A percentile compares a stretch with the other conserved stretches of the same genome.
phyloP scores from a whole-genome alignment of 1,140 invertebrate species.

The Streblospio benedicti region DNA sequence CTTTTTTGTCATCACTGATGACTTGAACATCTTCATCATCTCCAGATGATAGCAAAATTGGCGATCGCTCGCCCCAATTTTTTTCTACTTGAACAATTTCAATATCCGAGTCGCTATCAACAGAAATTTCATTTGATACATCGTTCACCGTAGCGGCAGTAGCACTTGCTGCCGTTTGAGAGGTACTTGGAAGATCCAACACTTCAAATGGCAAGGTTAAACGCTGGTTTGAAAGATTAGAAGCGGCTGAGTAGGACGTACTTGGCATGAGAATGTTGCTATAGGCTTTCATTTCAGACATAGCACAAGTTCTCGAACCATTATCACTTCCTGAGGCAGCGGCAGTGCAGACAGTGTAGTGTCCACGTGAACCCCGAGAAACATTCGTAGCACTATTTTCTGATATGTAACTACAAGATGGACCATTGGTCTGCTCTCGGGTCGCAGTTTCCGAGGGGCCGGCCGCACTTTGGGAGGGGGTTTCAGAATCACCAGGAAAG shows the following conservation, averaged over 20 bases:
- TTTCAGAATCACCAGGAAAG: background rate
- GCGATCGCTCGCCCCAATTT: slow-evolving; percentile 51
- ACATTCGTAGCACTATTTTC: no score
- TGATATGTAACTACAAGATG: no score
- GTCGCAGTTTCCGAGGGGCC: background rate
- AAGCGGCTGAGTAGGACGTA: background rate
- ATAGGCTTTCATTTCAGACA: no score
- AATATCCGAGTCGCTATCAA: slow-evolving; percentile 26
- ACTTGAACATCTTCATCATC: slow-evolving; percentile 32
- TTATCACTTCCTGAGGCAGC: no score
- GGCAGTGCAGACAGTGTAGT: no score
- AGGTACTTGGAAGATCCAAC: slow-evolving; percentile 3
- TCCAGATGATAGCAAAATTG: slow-evolving; percentile 47
- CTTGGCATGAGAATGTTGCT: slow-evolving; percentile 15
- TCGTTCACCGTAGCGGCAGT: slow-evolving; percentile 46
- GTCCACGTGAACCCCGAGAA: no score
- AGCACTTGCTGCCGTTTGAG: slow-evolving; percentile 49
- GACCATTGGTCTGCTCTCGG: background rate
- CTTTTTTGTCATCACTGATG: background rate
- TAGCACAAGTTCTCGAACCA: no score
- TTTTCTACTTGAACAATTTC: slow-evolving; percentile 51
- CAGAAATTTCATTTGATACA: slow-evolving; percentile 19
- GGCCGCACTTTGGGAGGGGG: background rate
- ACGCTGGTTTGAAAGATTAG: background rate
- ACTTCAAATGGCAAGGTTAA: background rate